Evolutionary conservation across 64 coral and sea anemone species (phyloP), one percentile per base, ranked within the genome.

Genomic region (Trachythela sp.): DNA sequence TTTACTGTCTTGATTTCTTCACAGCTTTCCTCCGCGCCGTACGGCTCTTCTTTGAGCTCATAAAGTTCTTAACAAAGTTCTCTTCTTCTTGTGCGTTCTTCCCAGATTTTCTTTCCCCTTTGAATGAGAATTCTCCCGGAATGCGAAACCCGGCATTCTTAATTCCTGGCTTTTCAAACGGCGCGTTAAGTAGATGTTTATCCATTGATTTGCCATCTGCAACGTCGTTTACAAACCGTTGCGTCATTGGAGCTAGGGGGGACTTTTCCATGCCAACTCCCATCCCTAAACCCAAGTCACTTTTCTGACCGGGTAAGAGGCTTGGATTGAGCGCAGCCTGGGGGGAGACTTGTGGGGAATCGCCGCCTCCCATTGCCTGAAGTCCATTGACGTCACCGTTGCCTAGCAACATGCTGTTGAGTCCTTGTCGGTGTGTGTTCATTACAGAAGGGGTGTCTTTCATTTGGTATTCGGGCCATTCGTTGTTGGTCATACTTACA

Each of bases 31-130:
- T 35, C 37, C 33, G 4, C 10, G 75, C 26, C 1, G 75, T 80
- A 10, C 35, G 31, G 33, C 75, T 80, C 35, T 80, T 80, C 33
- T 80, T 80, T 80, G 75, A 80, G 75, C 75, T 35, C 75, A 80
- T 80, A 80, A 80, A 80, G 30, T 80, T 39, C 75, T 80, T 80
- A 15, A 80, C 33, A 30, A 80, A 80, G 2, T 80, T 80, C 9
- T 30, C 37, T 2, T 80, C 75, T 39, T 80, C 75, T 10, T 80
- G 13, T 37, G 3, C 0, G 7, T 6, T 5, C 42, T 45, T 4
- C 2, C 18, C 59, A 31, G 59, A 68, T 39, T 80, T 80, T 80
- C 75, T 35, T 30, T 80, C 33, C 3, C 75, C 30, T 22, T 80
- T 80, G 34, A 80, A 80, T 8, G 75, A 35, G 30, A 80, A 80